Evolutionary conservation across 2,888 invertebrate genomes (phyloP), one percentile per base, ranked within the genome.

Genomic region (Acrobeloides nanus): DNA sequence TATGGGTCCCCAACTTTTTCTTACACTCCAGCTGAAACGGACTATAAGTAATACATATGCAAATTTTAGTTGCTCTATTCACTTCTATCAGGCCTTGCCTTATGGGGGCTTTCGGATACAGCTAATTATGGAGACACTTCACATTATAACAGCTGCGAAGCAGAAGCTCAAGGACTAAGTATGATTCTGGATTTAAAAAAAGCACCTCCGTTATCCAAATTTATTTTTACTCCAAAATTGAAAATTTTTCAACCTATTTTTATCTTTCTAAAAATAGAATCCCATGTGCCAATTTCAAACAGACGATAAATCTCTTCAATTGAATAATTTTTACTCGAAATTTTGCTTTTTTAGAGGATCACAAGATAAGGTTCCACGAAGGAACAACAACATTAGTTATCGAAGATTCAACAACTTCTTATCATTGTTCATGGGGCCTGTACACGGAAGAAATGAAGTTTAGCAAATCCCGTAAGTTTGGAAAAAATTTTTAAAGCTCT

Each of bases 371-470:
- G 7, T 66, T 70, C 55, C 53, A 57, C 29, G 59, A 45, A 38
- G 38, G 53, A 2, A 64, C 64, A 17, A 50, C 59, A 20, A 66
- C 64, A 10, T 61, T 61, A 1, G 62, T 69, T 5, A 57, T 68
- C n/a, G 62, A 72, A 26, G 61, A 67, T 48, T 71, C 72, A 40
- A 64, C 69, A 10, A 64, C 68, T 7, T 62, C 64, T 18, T 72
- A 72, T 47, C 70, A 69, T 41, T 72, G 72, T 51, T 68, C 69
- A 1, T 51, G 72, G 38, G 72, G 72, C 25, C 48, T 72, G 33
- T 72, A 72, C 56, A 74, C 73, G 0, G 73, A 72, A 37, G 73
- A 73, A 43, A 39, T 73, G 51, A 73, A 74, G 45, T 72, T 57
- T 37, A 52, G 53, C 12, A 31, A 50, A 5, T 20, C 39, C 4